phyloP scores from a whole-genome alignment of 1,140 invertebrate genomes.

The Lordiphosa clarofinis region DNA sequence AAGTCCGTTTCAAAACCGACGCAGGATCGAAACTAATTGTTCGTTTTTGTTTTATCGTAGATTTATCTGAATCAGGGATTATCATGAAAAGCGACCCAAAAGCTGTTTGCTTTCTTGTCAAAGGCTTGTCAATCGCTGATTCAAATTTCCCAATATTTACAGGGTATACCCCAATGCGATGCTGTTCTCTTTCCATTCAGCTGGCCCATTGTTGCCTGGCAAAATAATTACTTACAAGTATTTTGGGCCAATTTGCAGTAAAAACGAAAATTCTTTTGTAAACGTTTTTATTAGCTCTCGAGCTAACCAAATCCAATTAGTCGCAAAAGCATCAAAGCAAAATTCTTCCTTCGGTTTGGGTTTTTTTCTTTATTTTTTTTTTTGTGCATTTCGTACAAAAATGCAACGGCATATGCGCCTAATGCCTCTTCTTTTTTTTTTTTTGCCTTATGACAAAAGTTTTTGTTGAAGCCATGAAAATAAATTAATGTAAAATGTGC shows the following conservation, averaged over 20 bases:
- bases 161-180: conserved; percentile 4
- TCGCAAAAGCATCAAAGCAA: conserved; percentile 56
- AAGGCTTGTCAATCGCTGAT: too few species aligned
- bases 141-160: too few species aligned
- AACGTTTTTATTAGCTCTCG: conserved; percentile 68
- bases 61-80: too few species aligned
- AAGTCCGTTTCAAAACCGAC: too few species aligned
- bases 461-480: conserved; percentile 52
- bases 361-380: too few species aligned
- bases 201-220: neutral
- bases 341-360: conserved; percentile 6
- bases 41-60: too few species aligned
- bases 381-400: conserved; percentile 12
- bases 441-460: conserved; percentile 50
- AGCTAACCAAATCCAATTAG: conserved; percentile 67
- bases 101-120: too few species aligned
- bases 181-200: conserved; percentile 1
- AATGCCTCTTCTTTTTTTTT: conserved; percentile 32
- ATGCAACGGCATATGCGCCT: conserved; percentile 57
- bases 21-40: too few species aligned
- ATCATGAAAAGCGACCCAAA: too few species aligned
- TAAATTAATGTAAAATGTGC: conserved; percentile 77
- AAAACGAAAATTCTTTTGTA: conserved; percentile 68
- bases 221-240: neutral
- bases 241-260: conserved; percentile 57